Evolutionary conservation across 2,113 vertebrate genomes (phyloP).

Genomic region (Tragelaphus buxtoni): DNA sequence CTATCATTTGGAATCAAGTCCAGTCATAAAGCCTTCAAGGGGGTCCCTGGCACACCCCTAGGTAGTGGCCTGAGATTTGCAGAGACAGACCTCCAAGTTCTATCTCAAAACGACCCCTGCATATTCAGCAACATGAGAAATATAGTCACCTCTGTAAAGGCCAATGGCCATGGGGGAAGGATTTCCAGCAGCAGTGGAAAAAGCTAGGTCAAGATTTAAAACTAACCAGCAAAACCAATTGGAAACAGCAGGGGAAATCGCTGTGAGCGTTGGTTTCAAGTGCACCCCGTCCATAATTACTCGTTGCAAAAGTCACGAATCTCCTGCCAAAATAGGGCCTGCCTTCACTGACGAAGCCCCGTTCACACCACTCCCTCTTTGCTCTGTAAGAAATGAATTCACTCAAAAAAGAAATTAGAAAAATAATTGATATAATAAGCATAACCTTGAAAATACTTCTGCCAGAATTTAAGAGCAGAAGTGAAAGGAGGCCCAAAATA

Average conservation of each 20-base stretch:
- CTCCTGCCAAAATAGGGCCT: slow-evolving; percentile 59
- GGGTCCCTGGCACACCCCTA: background rate
- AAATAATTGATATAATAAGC: slow-evolving; percentile 71
- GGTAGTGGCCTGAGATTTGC: background rate
- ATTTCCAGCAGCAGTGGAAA: slow-evolving; percentile 54
- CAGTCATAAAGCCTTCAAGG: background rate
- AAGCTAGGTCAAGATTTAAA: slow-evolving; percentile 63
- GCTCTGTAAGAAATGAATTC: slow-evolving; percentile 43
- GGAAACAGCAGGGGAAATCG: slow-evolving; percentile 62
- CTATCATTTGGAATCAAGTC: background rate
- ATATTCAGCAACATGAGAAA: background rate
- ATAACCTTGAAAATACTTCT: slow-evolving; percentile 62
- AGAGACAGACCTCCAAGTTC: background rate
- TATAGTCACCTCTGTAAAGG: background rate
- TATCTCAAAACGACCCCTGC: accelerated
- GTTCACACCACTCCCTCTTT: slow-evolving; percentile 45
- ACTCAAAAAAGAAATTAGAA: slow-evolving; percentile 59
- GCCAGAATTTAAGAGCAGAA: slow-evolving; percentile 47
- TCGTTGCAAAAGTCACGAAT: slow-evolving; percentile 54
- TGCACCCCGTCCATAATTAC: slow-evolving; percentile 32
- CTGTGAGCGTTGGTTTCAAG: slow-evolving; percentile 38
- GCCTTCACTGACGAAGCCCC: slow-evolving; percentile 36
- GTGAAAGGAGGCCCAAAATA: slow-evolving; percentile 38
- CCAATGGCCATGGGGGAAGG: background rate
- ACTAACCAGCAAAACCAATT: slow-evolving; percentile 47